Evolutionary conservation across 2,113 vertebrate genomes (phyloP), one percentile per base, ranked within the genome.

Genomic region (Tragelaphus imberbis): DNA sequence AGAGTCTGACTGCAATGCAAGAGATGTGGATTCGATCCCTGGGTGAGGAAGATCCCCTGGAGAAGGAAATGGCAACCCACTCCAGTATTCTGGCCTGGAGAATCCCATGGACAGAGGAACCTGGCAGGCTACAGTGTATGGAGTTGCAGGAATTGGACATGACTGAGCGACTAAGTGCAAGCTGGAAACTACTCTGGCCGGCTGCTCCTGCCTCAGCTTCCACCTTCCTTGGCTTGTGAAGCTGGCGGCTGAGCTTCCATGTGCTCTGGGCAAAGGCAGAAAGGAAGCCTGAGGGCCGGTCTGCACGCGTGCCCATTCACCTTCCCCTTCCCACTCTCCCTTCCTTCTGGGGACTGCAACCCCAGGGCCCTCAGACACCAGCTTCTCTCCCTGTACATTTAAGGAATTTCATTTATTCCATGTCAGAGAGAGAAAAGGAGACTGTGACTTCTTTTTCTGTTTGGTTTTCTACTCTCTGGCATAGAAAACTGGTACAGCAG

Each of bases 231-330:
- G 10, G 53, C 30, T 25, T 55, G 33, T 53, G 56, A 63, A 15
- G 28, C 89, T 77, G 3, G 33, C 16, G 25, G 36, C 36, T 84
- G 25, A 25, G 51, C 58, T 17, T n/a, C 59, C 61, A 3, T 2
- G 13, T n/a, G 56, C 36, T 14, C 30, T 23, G 49, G 49, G 27
- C 27, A 80, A 51, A 86, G 9, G 51, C 81, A 55, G 36, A 61
- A 49, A 55, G 27, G 49, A 77, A 75, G 28, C 33, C 1, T 1
- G 51, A 23, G 47, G 86, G 44, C 21, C 13, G 3, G 7, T 44
- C 21, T 44, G 63, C 4, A 2, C 3, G 0, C 2, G 14, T 27
- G 2, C 14, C 17, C 25, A 47, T 68, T 19, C 1, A 13, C 21
- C 28, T 36, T 51, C n/a, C 68, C 40, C 36, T 71, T 82, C 40